Percentiles rank a stretch among this genome's conserved stretches.
These are phyloP conservation scores for Acleris holmiana DNA, from an alignment of 2,888 invertebrate genomes.

Conservation along the genomic window DNA sequence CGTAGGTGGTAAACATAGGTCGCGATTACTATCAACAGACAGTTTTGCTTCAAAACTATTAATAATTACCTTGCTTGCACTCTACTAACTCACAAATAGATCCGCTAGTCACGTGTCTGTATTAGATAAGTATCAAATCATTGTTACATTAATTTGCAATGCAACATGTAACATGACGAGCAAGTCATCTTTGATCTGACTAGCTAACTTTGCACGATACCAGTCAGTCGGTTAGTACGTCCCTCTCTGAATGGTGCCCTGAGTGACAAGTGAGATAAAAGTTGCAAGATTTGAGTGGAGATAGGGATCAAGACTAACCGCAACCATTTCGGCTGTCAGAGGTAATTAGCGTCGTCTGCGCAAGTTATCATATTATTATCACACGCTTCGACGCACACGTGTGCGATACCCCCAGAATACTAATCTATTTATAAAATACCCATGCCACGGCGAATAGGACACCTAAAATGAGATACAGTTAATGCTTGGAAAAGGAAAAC, in stretches of 20 bases:
- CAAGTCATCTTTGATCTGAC: constrained; percentile 25
- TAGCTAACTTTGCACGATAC: too few species aligned
- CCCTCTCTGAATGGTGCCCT: too few species aligned
- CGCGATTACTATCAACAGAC: constrained; percentile 1
- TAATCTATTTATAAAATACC: constrained; percentile 10
- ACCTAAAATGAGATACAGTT: too few species aligned
- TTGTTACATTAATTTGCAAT: constrained; percentile 34
- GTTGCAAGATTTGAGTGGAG: background rate
- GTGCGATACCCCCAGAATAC: constrained; percentile 18
- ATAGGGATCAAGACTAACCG: constrained; percentile 16
- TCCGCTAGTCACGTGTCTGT: constrained; percentile 15
- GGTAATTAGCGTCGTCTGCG: constrained; percentile 28
- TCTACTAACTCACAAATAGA: constrained; percentile 8
- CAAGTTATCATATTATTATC: too few species aligned
- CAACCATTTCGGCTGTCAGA: constrained; percentile 33
- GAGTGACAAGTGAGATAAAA: too few species aligned
- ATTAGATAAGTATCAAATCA: constrained; percentile 27
- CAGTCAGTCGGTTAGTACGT: too few species aligned
- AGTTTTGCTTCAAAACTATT: background rate
- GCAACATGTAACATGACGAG: constrained; percentile 18
- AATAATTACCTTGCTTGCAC: constrained; percentile 2
- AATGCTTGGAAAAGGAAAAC: too few species aligned
- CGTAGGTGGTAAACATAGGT: too few species aligned
- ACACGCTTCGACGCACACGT: constrained; percentile 24
- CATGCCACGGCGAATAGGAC: background rate